These are phyloP conservation scores for Drosophila lowei DNA, from an alignment of 1,140 invertebrate species.

Conservation along the genomic window DNA sequence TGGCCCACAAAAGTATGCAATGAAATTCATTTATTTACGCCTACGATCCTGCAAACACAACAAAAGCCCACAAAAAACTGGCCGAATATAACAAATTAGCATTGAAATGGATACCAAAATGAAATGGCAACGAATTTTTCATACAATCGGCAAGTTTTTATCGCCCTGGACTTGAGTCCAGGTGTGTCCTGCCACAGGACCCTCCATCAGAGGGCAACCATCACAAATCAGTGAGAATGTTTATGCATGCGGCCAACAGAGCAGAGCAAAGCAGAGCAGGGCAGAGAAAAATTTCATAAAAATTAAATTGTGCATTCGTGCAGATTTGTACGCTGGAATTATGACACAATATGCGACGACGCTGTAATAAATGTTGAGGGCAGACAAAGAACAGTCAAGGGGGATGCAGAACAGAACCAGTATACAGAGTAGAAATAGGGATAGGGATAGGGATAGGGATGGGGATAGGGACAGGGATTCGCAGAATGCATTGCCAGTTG, in stretches of 20 bases:
- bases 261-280: not conserved
- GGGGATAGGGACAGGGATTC: not conserved
- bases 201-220: slow-evolving; percentile 26
- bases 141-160: slow-evolving; percentile 45
- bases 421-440: no score
- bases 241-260: slow-evolving; percentile 29
- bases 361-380: slow-evolving; percentile 48
- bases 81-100: slow-evolving; percentile 51
- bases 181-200: slow-evolving; percentile 17
- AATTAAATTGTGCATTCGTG: slow-evolving; percentile 62
- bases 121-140: slow-evolving; percentile 39
- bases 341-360: slow-evolving; percentile 48
- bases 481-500: slow-evolving; percentile 30
- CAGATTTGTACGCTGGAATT: slow-evolving; percentile 50
- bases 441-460: not conserved
- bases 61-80: slow-evolving; percentile 9
- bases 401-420: not conserved
- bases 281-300: slow-evolving; percentile 41
- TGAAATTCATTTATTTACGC: slow-evolving; percentile 52
- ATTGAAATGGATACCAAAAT: slow-evolving; percentile 39
- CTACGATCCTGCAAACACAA: slow-evolving; percentile 10
- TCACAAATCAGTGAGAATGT: slow-evolving; percentile 45
- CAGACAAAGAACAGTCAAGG: slow-evolving; percentile 21
- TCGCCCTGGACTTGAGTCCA: slow-evolving; percentile 25
- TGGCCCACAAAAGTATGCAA: slow-evolving; percentile 44